phyloP scores from a whole-genome alignment of 1,140 invertebrate genomes.

The Drosophila navojoa region DNA sequence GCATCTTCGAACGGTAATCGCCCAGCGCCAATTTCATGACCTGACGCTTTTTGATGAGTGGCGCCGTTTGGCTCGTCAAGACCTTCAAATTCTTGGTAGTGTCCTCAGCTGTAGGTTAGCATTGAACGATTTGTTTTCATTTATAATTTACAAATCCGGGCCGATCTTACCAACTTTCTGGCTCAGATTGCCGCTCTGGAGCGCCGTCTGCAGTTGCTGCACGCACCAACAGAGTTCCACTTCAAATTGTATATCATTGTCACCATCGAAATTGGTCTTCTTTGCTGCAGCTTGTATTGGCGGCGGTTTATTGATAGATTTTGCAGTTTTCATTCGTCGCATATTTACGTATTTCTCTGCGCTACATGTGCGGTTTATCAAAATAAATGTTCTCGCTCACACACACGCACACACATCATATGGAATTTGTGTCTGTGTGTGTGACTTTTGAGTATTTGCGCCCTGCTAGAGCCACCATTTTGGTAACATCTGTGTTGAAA shows the following conservation, averaged over 20 bases:
- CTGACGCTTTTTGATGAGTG: conserved; percentile 89
- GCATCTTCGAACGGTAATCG: conserved; percentile 90
- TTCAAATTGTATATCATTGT: conserved; percentile 88
- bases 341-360: conserved; percentile 33
- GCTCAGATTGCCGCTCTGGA: conserved; percentile 86
- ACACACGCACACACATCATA: conserved; percentile 25
- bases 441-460: not conserved
- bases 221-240: conserved; percentile 91
- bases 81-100: conserved; percentile 87
- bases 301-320: conserved; percentile 61
- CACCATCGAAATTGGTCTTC: conserved; percentile 69
- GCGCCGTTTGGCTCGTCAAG: conserved; percentile 87
- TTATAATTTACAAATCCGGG: not conserved
- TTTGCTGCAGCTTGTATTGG: conserved; percentile 55
- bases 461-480: conserved; percentile 1
- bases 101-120: conserved; percentile 85
- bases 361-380: conserved; percentile 25
- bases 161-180: conserved; percentile 85
- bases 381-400: conserved; percentile 18
- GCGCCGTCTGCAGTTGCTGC: conserved; percentile 87
- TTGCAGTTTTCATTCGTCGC: conserved; percentile 54
- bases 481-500: not conserved
- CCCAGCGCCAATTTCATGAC: conserved; percentile 90
- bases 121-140: conserved; percentile 15
- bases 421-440: conserved; percentile 8